Evolutionary conservation across 2,888 invertebrate genomes (phyloP).

Genomic region (Syritta pipiens): DNA sequence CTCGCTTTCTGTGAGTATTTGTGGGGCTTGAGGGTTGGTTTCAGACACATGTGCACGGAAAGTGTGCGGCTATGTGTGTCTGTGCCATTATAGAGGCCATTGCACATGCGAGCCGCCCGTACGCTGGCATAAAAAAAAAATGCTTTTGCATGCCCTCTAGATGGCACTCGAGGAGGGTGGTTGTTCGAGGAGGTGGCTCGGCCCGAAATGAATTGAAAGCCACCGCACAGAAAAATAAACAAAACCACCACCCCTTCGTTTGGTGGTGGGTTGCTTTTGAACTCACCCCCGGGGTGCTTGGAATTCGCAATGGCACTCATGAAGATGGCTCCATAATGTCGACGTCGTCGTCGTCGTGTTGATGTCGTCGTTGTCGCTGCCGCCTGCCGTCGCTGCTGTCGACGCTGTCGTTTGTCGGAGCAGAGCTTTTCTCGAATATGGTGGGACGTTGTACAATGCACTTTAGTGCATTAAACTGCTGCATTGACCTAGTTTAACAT

Average conservation of each 20-base stretch:
- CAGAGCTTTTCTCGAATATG: slow-evolving; percentile 40
- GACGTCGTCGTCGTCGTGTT: slow-evolving; percentile 33
- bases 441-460: slow-evolving; percentile 59
- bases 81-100: slow-evolving; percentile 54
- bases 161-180: slow-evolving; percentile 28
- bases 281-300: neutral
- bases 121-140: slow-evolving; percentile 28
- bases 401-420: slow-evolving; percentile 6
- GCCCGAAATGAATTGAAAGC: neutral
- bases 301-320: slow-evolving; percentile 23
- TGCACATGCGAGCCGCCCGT: slow-evolving; percentile 56
- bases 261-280: too few species aligned
- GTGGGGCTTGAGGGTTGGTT: slow-evolving; percentile 5
- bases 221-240: slow-evolving; percentile 9
- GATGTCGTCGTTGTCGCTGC: slow-evolving; percentile 4
- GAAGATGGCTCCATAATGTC: slow-evolving; percentile 44
- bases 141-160: slow-evolving; percentile 37
- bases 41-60: slow-evolving; percentile 33
- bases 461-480: slow-evolving; percentile 74
- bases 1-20: neutral
- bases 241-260: neutral
- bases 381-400: slow-evolving; percentile 23
- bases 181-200: too few species aligned
- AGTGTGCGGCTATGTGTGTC: neutral
- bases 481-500: slow-evolving; percentile 75